phyloP scores from a whole-genome alignment of 2,888 invertebrate genomes.

The Diploptera punctata region DNA sequence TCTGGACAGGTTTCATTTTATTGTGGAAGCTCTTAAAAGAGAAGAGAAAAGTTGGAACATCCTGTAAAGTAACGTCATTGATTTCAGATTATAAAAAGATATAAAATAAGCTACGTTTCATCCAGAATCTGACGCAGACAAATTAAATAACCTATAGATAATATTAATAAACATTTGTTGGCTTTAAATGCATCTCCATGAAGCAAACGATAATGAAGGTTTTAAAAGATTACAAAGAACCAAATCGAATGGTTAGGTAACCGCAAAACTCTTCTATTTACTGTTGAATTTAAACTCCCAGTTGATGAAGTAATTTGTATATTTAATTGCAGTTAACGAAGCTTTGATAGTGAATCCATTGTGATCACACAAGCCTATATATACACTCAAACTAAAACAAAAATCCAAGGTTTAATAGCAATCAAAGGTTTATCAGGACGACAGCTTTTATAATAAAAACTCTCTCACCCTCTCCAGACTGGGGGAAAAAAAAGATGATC shows the following conservation, averaged over 20 bases:
- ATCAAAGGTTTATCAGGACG: slow-evolving; percentile 36
- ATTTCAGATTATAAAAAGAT: not conserved
- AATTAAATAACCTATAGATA: slow-evolving; percentile 22
- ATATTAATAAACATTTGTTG: no score
- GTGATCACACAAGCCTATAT: not conserved
- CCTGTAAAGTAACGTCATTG: not conserved
- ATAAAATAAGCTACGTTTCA: not conserved
- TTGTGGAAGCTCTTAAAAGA: no score
- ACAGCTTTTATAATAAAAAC: slow-evolving; percentile 32
- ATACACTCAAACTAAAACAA: not conserved
- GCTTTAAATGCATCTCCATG: not conserved
- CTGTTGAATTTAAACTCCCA: not conserved
- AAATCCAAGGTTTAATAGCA: slow-evolving; percentile 29
- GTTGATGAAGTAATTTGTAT: slow-evolving; percentile 26
- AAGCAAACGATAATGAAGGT: not conserved
- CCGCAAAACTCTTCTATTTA: not conserved
- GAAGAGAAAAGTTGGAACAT: no score
- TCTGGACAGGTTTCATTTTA: no score
- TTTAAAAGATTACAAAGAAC: slow-evolving; percentile 27
- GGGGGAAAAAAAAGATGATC: slow-evolving; percentile 8
- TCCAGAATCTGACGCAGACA: not conserved
- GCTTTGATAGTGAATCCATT: slow-evolving; percentile 9
- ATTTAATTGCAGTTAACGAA: slow-evolving; percentile 27
- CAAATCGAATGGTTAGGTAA: not conserved
- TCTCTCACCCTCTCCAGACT: no score